Evolutionary conservation across 2,113 vertebrate species (phyloP), one percentile per base, ranked within the genome.

Genomic region (Eurypyga helias): DNA sequence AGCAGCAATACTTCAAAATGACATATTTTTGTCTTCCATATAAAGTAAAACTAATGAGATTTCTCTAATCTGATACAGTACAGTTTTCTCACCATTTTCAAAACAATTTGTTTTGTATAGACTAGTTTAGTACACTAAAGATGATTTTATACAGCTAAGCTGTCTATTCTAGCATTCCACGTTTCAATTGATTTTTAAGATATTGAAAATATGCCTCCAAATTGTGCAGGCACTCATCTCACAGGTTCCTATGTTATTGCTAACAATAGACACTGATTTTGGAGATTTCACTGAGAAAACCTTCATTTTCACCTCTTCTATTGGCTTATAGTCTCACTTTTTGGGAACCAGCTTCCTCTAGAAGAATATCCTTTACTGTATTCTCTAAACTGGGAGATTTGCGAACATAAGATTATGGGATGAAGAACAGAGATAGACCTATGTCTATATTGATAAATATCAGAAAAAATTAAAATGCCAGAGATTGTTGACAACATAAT

Each of bases 21-120:
- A 73, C 71, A 87, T 64, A 8, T 28, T 61, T 72, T 76, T 81
- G 4, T 76, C 61, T 90, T 43, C n/a, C 36, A 20, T 89, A 95
- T 89, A 52, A 89, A 87, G 16, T 36, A 49, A 16, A 73, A 58
- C 69, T 31, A 73, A 92, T 96, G 94, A 62, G 55, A 80, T 97
- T 93, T 97, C 85, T 89, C 25, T 64, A 34, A 66, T 83, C 8
- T 38, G 46, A n/a, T 41, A 67, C 20, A 83, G 4, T 49, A 34
- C 62, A 31, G 34, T 79, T 83, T 86, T 87, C 23, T 72, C 51
- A 87, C 70, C 24, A 75, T 82, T 95, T 91, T 96, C 28, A 52
- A 94, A 93, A 79, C 3, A 54, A 57, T 33, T 67, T 69, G 1
- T 66, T 88, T 60, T 54, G 1, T 71, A 29, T 28, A 28, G 21